Base-by-base conservation (phyloP, 2,113 vertebrate genomes). In the Hypomesus transpacificus region DNA sequence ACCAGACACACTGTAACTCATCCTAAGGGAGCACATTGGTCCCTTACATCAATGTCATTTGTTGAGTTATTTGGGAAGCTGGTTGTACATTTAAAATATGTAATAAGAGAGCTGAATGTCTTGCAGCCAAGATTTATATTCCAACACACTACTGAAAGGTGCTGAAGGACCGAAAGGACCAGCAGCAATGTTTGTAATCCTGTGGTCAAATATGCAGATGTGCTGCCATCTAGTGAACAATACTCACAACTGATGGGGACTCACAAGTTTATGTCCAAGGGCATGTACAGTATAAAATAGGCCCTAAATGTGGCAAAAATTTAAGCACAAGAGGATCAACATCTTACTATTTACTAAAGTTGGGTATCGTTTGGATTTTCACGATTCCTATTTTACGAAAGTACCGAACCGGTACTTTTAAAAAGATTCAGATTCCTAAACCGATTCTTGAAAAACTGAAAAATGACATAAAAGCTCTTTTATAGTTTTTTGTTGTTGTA, bases 111-210 rank as follows among this genome's bases (percentile, higher is more conserved):
- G 53, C 61, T 62, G 46, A 28, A 17, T 3, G 18, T 16, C 54
- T 66, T 31, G 66, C 64, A 31, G 53, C 71, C 16, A 67, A 79
- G 56, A 75, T 56, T 63, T 67, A 68, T 67, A 50, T 74, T 75
- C 53, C 34, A 83, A 68, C 69, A 73, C 67, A 83, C 11, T 22
- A 20, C 71, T 79, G 66, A 50, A 68, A 91, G 91, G 91, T 87
- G 89, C 91, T 88, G 66, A 91, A 87, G 92, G 89, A 91, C 90
- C 90, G 82, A 91, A 89, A 91, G 91, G 90, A 90, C 89, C 92
- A 86, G 72, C 77, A 65, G 91, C 83, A 78, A 69, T 66, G 39
- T 76, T 53, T 83, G 78, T 78, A 20, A 2, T 39, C 26, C 31
- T 66, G 34, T 28, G 21, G 16, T 69, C 71, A 56, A 4, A 71